phyloP scores from a whole-genome alignment of 1,140 invertebrate genomes.

The Catajapyx aquilonaris region DNA sequence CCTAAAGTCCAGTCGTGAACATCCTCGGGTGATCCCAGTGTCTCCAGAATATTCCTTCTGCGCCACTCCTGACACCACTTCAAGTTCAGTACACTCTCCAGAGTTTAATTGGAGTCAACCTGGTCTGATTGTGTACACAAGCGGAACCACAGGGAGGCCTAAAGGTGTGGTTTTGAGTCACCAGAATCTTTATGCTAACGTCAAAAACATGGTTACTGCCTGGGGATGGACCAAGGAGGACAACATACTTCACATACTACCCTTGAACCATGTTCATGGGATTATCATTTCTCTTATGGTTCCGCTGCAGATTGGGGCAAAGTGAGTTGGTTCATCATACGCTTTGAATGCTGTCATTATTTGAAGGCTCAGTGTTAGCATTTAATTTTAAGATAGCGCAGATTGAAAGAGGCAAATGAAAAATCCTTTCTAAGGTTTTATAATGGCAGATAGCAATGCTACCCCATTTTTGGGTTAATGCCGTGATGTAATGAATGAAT shows the following conservation, averaged over 20 bases:
- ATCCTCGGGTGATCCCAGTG: conserved; percentile 1
- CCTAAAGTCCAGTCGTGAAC: conserved; percentile 14
- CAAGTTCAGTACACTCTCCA: conserved; percentile 1
- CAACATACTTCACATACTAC: conserved; percentile 55
- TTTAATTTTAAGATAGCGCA: no score
- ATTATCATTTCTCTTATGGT: conserved; percentile 62
- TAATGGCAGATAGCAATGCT: neutral
- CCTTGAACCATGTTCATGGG: conserved; percentile 73
- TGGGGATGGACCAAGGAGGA: conserved; percentile 52
- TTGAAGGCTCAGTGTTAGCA: no score
- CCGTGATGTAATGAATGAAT: neutral
- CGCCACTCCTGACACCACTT: conserved; percentile 2
- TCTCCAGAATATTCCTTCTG: neutral
- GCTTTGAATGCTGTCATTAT: no score
- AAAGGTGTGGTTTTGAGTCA: conserved; percentile 62
- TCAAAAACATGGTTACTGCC: conserved; percentile 37
- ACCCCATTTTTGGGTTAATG: no score
- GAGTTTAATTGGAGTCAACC: conserved; percentile 35
- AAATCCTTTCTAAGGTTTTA: neutral
- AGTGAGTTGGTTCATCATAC: conserved; percentile 12
- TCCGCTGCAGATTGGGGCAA: conserved; percentile 48
- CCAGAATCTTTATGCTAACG: conserved; percentile 46
- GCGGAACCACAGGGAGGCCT: conserved; percentile 65
- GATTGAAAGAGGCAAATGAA: neutral
- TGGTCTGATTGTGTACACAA: conserved; percentile 71